Conservation (phyloP, 2,797 vertebrate genomes). For the Potorous gilbertii region DNA sequence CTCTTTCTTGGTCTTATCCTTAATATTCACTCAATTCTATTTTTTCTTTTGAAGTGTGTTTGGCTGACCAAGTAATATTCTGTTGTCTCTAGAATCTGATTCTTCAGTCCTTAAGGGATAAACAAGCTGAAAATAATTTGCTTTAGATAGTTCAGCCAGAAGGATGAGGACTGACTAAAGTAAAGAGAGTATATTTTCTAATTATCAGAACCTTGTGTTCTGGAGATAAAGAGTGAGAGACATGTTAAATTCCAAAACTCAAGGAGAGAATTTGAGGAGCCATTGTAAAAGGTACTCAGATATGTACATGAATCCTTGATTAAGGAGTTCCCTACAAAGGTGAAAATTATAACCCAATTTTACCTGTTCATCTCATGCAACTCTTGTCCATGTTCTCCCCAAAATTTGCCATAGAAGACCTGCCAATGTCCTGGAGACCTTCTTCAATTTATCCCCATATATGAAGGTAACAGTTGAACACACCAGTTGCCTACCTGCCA, state of each 20-base stretch:
- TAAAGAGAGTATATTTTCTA: neutral
- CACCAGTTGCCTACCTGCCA: neutral
- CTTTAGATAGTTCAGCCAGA: neutral
- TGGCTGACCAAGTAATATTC: neutral
- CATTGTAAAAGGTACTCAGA: neutral
- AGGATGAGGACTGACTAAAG: neutral
- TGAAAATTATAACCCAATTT: neutral
- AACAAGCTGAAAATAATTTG: neutral
- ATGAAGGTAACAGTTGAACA: neutral
- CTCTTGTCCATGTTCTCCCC: neutral
- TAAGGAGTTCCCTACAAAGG: neutral
- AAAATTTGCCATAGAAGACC: neutral
- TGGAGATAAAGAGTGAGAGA: neutral
- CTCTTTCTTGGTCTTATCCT: neutral
- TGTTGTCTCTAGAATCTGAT: neutral
- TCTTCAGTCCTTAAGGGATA: neutral
- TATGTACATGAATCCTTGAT: neutral
- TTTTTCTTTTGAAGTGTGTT: neutral
- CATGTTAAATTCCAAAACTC: neutral
- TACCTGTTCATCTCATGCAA: neutral
- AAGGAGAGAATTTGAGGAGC: neutral
- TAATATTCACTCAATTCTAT: neutral
- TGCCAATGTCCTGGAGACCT: neutral
- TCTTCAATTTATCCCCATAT: neutral
- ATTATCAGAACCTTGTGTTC: neutral